Percentiles rank a stretch among this genome's conserved stretches.
Conservation (phyloP, 2,113 vertebrate genomes). For the Oreochromis tanganicae region DNA sequence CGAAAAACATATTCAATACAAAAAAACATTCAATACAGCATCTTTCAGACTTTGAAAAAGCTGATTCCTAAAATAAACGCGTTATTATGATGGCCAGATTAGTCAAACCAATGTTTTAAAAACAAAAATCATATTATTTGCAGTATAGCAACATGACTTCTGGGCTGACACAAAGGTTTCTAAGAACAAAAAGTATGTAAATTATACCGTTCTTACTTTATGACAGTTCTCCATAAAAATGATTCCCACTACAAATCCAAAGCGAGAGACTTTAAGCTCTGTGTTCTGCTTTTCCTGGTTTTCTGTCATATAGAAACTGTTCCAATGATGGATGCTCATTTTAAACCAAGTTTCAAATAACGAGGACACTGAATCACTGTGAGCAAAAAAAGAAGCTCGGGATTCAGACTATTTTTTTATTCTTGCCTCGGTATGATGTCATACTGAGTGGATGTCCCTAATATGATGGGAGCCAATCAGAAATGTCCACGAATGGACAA, state of each 20-base stretch:
- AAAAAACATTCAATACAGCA: not conserved
- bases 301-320: not conserved
- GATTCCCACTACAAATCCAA: not conserved
- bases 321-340: not conserved
- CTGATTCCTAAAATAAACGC: not conserved
- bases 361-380: fast-evolving
- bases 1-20: fast-evolving
- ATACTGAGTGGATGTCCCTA: not conserved
- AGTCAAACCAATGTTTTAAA: not conserved
- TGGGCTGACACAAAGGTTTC: not conserved
- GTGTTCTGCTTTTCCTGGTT: not conserved
- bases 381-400: not conserved
- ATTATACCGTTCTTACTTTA: not conserved
- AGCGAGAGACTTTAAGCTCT: not conserved
- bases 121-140: not conserved
- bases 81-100: fast-evolving
- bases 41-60: not conserved
- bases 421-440: fast-evolving
- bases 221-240: not conserved
- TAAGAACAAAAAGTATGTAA: not conserved
- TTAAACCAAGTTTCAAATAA: not conserved
- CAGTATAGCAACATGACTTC: fast-evolving
- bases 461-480: not conserved
- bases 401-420: not conserved
- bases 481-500: not conserved